A percentile compares a stretch with the other conserved stretches of the same genome.
Conservation (phyloP, 2,797 vertebrate species). For the Anabacerthia variegaticeps region DNA sequence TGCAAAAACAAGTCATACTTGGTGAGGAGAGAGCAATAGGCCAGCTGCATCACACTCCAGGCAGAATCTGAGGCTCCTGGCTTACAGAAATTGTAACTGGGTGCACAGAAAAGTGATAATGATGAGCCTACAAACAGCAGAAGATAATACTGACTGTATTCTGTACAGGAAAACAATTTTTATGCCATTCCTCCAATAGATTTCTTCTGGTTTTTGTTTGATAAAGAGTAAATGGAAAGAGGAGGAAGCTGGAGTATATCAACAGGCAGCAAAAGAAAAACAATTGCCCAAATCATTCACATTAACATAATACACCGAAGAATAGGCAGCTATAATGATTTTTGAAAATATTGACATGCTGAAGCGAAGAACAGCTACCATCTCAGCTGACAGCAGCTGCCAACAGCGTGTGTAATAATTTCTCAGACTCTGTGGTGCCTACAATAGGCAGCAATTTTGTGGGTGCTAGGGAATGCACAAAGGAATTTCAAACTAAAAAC, state of each 20-base stretch:
- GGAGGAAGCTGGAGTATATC: background rate
- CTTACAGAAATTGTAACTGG: constrained; percentile 1
- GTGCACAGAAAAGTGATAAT: constrained; percentile 9
- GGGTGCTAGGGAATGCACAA: constrained; percentile 6
- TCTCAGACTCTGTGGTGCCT: background rate
- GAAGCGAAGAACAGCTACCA: background rate
- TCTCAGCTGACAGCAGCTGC: background rate
- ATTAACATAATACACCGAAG: background rate
- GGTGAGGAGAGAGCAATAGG: background rate
- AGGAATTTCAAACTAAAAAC: constrained; percentile 52
- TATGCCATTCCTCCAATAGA: background rate
- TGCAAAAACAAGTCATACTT: background rate
- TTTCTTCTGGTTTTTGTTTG: background rate
- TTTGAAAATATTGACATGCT: constrained; percentile 34
- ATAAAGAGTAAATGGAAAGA: background rate
- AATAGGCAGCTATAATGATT: background rate
- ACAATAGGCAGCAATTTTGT: constrained; percentile 37
- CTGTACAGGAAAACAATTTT: background rate
- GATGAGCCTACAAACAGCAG: background rate
- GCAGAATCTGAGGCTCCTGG: background rate
- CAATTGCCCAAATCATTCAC: background rate
- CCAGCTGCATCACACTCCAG: background rate
- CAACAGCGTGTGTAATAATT: constrained; percentile 8
- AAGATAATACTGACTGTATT: background rate
- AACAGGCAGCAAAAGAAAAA: background rate